Evolutionary conservation across 2,113 vertebrate genomes (phyloP).

Genomic region (Formicarius rufipectus): DNA sequence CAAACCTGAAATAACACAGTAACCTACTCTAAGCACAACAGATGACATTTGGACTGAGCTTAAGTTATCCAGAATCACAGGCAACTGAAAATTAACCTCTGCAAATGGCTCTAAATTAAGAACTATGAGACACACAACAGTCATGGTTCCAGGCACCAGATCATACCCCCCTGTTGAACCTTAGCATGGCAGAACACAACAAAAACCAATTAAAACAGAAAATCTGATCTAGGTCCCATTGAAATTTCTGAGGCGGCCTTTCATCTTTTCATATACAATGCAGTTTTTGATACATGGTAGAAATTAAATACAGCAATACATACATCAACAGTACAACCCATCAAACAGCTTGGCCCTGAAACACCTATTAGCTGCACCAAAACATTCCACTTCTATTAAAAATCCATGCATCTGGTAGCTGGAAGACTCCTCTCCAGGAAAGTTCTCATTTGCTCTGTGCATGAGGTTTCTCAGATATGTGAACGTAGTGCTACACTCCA

Average conservation of each 20-base stretch:
- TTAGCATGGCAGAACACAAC: not conserved
- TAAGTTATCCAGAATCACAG: not conserved
- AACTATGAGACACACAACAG: not conserved
- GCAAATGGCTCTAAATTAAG: not conserved
- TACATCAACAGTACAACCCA: not conserved
- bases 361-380: not conserved
- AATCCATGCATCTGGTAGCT: not conserved
- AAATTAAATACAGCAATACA: not conserved
- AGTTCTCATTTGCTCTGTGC: not conserved
- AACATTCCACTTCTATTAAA: not conserved
- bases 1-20: not conserved
- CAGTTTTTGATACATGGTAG: not conserved
- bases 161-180: not conserved
- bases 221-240: not conserved
- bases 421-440: not conserved
- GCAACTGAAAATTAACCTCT: constrained; percentile 16
- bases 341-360: not conserved
- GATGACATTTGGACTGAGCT: not conserved
- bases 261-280: not conserved
- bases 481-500: not conserved
- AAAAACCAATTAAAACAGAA: not conserved
- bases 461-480: not conserved
- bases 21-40: not conserved
- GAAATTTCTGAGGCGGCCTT: not conserved
- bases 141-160: not conserved